Base-by-base conservation (phyloP, 2,113 vertebrate species). In the Pseudorhombus dupliciocellatus region DNA sequence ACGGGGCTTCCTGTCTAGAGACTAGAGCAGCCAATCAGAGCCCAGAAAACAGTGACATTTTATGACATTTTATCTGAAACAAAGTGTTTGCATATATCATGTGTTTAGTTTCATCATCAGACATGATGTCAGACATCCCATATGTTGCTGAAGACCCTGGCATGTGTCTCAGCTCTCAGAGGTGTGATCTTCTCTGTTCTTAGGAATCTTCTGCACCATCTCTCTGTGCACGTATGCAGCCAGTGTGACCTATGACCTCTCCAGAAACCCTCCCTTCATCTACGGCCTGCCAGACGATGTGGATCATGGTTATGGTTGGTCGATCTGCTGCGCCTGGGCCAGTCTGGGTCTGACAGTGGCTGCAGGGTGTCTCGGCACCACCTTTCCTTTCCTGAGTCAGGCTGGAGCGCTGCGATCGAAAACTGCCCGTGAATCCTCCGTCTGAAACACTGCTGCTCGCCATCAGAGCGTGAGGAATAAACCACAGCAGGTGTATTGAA, bases 141-240 rank as follows among this genome's bases (percentile, higher is more conserved):
- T n/a, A 15, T n/a, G 46, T 50, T 4, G 7, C 2, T n/a, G 5
- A 16, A 8, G 16, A n/a, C 20, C 7, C 46, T n/a, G 20, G 18
- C 42, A 18, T 25, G n/a, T 56, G 60, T 4, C 10, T 11, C 20
- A 20, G 22, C 16, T 40, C 14, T 61, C 40, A 50, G 57, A 10
- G 16, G 12, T 34, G n/a, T 56, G 60, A 7, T 48, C 18, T 8
- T 50, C 30, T 67, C 18, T 51, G 7, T 78, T 8, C 30, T 4
- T 72, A 97, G 95, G 94, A 46, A 94, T 95, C 76, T 96, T 97
- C 90, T 96, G 95, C 91, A 95, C 94, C 84, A 93, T 96, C 79
- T 96, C 95, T 44, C 88, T 96, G 77, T 96, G 95, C 66, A 95
- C 94, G 5, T 96, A 95, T 1, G 93, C 95, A 4, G 94, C 95